phyloP scores from a whole-genome alignment of 1,140 invertebrate species.

The Portunus trituberculatus region DNA sequence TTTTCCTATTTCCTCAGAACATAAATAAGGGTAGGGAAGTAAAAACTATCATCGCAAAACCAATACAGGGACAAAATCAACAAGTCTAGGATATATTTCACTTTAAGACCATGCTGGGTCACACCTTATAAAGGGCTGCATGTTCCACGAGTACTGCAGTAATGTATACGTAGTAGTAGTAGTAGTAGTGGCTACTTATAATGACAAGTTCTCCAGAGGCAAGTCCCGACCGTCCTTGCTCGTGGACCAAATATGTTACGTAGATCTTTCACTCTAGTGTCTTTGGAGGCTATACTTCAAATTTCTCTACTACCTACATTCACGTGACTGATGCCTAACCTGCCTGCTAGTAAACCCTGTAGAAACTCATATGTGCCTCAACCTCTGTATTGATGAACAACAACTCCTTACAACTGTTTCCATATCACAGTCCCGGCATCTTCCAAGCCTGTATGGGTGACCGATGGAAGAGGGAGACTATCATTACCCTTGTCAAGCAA shows the following conservation, averaged over 20 bases:
- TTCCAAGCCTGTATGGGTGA: neutral
- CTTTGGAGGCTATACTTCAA: constrained; percentile 63
- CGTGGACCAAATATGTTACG: constrained; percentile 43
- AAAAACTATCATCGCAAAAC: constrained; percentile 49
- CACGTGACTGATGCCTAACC: constrained; percentile 62
- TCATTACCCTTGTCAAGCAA: neutral
- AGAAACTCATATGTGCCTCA: constrained; percentile 29
- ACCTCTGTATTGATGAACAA: no score
- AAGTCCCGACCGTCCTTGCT: constrained; percentile 46
- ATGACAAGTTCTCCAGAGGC: constrained; percentile 55
- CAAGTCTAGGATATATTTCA: constrained; percentile 54
- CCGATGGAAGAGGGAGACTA: neutral
- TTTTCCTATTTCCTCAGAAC: neutral
- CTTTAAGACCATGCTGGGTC: constrained; percentile 67
- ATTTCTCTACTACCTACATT: constrained; percentile 57
- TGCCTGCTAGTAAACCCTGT: constrained; percentile 68
- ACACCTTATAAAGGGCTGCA: constrained; percentile 68
- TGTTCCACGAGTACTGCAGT: constrained; percentile 57
- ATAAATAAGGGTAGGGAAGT: neutral
- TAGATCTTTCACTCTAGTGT: constrained; percentile 33
- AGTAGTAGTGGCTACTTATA: constrained; percentile 38
- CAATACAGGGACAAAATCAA: constrained; percentile 53
- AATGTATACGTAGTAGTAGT: constrained; percentile 36
- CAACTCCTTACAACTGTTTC: no score
- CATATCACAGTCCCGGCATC: no score